These are phyloP conservation scores for Planococcus citri DNA, from an alignment of 1,140 invertebrate species.

Conservation along the genomic window DNA sequence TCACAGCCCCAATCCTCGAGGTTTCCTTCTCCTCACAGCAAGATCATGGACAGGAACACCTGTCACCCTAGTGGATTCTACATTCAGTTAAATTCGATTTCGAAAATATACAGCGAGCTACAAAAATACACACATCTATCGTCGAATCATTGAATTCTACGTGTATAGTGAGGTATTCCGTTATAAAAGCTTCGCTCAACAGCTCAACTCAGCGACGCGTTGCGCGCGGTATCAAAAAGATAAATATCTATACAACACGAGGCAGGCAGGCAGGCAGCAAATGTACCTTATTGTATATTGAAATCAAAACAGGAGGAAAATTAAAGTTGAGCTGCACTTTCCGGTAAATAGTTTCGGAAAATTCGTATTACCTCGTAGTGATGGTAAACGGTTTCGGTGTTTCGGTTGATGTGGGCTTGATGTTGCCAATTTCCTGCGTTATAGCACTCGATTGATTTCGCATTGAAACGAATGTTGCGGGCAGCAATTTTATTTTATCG, in stretches of 20 bases:
- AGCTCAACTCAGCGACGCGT: no score
- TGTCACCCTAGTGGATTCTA: no score
- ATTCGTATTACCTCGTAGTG: neutral
- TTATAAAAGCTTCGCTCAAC: no score
- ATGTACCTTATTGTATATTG: neutral
- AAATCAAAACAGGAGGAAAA: constrained; percentile 10
- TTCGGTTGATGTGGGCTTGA: constrained; percentile 19
- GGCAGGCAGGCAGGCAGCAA: no score
- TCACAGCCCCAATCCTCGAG: no score
- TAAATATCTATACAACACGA: neutral
- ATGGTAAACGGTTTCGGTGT: constrained; percentile 12
- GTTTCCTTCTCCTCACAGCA: no score
- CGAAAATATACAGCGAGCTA: no score
- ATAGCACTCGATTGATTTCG: constrained; percentile 18
- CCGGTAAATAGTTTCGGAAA: constrained; percentile 12
- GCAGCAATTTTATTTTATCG: constrained; percentile 19
- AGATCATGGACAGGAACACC: no score
- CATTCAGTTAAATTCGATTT: no score
- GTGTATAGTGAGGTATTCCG: no score
- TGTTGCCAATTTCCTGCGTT: constrained; percentile 19
- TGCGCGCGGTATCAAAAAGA: neutral
- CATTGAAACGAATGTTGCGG: constrained; percentile 19
- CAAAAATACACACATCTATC: no score
- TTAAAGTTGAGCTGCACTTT: constrained; percentile 13
- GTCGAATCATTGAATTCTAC: no score